Percentiles rank a stretch among this genome's conserved stretches.
These are phyloP conservation scores for Mastomys natalensis DNA, from an alignment of 2,113 vertebrate species.

Conservation along the genomic window DNA sequence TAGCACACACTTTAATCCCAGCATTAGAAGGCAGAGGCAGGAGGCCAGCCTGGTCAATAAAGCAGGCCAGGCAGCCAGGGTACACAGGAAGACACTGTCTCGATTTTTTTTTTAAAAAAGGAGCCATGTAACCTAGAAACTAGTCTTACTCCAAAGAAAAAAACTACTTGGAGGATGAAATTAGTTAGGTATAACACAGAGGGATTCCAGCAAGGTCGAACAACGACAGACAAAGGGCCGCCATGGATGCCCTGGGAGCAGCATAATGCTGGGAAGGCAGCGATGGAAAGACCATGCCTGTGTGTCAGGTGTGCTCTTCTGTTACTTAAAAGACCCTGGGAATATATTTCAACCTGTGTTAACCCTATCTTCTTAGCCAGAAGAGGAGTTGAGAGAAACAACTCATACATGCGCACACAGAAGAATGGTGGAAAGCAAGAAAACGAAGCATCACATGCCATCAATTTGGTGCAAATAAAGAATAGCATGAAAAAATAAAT, in stretches of 20 bases:
- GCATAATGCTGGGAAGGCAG: background rate
- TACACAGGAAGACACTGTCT: background rate
- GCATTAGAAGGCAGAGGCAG: background rate
- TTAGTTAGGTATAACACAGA: constrained; percentile 8
- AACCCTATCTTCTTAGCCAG: background rate
- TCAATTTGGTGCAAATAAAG: background rate
- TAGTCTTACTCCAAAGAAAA: background rate
- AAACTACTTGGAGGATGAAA: background rate
- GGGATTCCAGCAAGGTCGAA: background rate
- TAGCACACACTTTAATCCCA: background rate
- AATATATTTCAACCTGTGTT: background rate
- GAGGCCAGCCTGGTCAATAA: background rate
- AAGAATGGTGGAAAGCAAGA: background rate
- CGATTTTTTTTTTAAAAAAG: background rate
- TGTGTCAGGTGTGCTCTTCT: constrained; percentile 11
- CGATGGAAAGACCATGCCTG: background rate
- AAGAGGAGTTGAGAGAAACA: background rate
- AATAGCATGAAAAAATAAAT: constrained; percentile 9
- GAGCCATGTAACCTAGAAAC: background rate
- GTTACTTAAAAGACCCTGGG: background rate
- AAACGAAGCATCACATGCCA: background rate
- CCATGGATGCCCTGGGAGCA: background rate
- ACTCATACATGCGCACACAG: background rate
- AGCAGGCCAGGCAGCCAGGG: background rate
- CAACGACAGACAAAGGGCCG: background rate